phyloP scores from a whole-genome alignment of 2,888 invertebrate species.

The Rotaria magnacalcarata region DNA sequence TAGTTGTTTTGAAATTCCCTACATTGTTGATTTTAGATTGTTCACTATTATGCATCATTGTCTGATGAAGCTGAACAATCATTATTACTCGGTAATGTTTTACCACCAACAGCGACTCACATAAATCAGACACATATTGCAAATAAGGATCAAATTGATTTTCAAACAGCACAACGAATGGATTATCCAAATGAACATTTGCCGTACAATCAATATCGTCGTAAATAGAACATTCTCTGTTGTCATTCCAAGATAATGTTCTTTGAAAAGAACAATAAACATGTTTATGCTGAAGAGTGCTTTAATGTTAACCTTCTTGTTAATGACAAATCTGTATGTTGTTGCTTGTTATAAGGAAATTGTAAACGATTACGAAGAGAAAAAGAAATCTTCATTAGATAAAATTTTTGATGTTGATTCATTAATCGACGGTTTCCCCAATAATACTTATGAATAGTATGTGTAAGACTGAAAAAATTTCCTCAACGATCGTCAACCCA shows the following conservation, averaged over 20 bases:
- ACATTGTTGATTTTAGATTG: background rate
- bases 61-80: constrained; percentile 29
- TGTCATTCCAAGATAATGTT: background rate
- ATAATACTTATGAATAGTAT: no score
- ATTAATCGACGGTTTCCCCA: no score
- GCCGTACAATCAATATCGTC: background rate
- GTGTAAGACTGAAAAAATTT: no score
- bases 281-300: no score
- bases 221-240: background rate
- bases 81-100: background rate
- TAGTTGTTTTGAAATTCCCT: no score
- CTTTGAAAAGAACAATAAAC: background rate
- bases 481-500: no score
- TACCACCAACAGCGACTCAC: background rate
- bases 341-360: no score
- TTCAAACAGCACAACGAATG: background rate
- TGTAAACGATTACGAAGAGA: no score
- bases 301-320: no score
- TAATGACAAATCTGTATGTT: no score
- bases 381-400: no score
- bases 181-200: constrained; percentile 20
- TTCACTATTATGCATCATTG: constrained; percentile 19
- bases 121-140: background rate
- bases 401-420: no score
- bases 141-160: background rate